phyloP scores from a whole-genome alignment of 2,797 vertebrate genomes.

The Vespertilio murinus region DNA sequence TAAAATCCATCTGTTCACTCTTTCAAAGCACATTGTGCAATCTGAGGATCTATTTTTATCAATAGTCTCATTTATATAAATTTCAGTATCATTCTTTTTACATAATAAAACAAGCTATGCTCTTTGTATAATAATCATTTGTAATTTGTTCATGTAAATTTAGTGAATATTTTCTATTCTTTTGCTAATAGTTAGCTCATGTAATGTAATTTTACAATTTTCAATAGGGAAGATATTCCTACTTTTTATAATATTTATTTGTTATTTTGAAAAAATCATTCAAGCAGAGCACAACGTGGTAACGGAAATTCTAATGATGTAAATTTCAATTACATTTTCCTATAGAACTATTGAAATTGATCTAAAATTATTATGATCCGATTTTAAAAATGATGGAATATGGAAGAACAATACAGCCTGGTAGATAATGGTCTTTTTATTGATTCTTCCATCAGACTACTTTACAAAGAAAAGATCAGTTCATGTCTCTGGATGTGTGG shows the following conservation, averaged over 20 bases:
- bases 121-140: background rate
- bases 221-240: background rate
- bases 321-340: background rate
- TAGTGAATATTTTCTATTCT: background rate
- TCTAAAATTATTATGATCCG: background rate
- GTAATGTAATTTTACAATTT: background rate
- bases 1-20: background rate
- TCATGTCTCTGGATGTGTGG: background rate
- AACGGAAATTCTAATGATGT: background rate
- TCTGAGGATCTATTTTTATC: background rate
- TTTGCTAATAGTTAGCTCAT: background rate
- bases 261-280: background rate
- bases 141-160: background rate
- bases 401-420: background rate
- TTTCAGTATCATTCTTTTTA: background rate
- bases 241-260: background rate
- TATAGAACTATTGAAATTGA: background rate
- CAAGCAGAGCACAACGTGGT: background rate
- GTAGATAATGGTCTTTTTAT: background rate
- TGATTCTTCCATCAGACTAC: background rate
- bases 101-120: background rate
- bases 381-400: background rate
- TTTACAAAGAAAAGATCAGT: background rate
- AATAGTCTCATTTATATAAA: constrained; percentile 18
- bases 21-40: background rate